These are phyloP conservation scores for Eulacestoma nigropectus DNA, from an alignment of 2,113 vertebrate genomes.

Conservation along the genomic window DNA sequence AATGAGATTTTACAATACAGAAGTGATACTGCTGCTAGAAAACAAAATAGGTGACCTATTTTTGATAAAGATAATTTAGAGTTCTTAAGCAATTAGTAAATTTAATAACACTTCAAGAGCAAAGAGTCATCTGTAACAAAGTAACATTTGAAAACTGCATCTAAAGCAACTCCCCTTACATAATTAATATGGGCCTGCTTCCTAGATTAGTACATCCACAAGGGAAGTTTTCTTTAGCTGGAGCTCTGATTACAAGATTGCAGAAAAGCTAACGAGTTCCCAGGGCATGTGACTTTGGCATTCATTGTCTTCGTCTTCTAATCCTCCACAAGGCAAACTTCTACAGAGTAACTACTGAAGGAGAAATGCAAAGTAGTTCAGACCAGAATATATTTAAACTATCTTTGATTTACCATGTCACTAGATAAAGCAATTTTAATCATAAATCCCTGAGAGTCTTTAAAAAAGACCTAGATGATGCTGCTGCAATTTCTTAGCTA, in stretches of 20 bases:
- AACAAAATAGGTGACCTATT: background rate
- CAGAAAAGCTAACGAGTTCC: conserved; percentile 23
- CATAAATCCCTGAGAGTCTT: background rate
- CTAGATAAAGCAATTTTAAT: background rate
- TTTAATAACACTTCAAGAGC: background rate
- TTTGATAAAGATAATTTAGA: background rate
- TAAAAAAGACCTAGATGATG: fast-evolving
- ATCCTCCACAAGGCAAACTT: conserved; percentile 24
- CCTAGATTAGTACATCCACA: background rate
- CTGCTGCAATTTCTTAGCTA: background rate
- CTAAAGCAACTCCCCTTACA: background rate
- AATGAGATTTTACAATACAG: background rate
- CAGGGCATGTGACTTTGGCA: background rate
- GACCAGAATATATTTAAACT: background rate
- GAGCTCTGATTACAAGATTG: conserved; percentile 31
- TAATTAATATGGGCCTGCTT: background rate
- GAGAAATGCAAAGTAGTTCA: conserved; percentile 48
- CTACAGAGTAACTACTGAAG: background rate
- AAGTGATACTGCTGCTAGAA: background rate
- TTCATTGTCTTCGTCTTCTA: conserved; percentile 20
- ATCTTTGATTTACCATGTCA: conserved; percentile 25
- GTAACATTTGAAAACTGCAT: background rate
- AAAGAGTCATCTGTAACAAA: background rate
- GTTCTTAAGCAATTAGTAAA: background rate
- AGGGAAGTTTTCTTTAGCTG: background rate